A percentile compares a stretch with the other conserved stretches of the same genome.
Conservation (phyloP, 2,113 vertebrate species). For the Actinemys pallida region DNA sequence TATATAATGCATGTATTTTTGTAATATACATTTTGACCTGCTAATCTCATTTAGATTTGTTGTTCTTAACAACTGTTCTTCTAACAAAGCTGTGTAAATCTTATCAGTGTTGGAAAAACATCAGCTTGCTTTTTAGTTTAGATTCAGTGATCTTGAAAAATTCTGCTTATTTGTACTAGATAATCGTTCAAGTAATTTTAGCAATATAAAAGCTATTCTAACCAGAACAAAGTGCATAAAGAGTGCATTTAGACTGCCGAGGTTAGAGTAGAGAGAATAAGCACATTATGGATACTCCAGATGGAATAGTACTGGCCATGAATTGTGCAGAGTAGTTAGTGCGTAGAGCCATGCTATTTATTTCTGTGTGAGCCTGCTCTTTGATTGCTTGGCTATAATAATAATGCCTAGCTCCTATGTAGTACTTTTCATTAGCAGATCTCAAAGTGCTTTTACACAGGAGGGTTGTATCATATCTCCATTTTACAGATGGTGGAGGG, state of each 20-base stretch:
- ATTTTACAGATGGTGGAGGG: neutral
- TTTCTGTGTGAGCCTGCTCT: neutral
- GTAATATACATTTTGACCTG: constrained; percentile 32
- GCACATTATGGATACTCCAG: neutral
- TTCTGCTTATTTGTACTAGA: neutral
- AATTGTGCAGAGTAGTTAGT: neutral
- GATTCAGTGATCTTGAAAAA: constrained; percentile 30
- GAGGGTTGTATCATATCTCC: neutral
- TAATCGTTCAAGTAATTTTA: neutral
- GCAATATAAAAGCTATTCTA: neutral
- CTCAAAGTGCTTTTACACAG: neutral
- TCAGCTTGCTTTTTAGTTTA: neutral
- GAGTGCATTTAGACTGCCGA: neutral
- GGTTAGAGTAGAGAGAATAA: neutral
- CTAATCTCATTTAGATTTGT: constrained; percentile 61
- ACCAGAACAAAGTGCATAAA: neutral
- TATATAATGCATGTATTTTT: constrained; percentile 20
- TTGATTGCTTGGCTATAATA: too few relatives aligned
- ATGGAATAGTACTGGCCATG: neutral
- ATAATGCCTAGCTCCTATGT: neutral
- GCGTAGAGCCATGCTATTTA: neutral
- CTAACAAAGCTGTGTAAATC: neutral
- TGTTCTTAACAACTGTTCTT: constrained; percentile 46
- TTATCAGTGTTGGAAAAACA: constrained; percentile 34
- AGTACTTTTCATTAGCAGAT: neutral